phyloP scores from a whole-genome alignment of 2,888 invertebrate species.

The Resseliella maxima region DNA sequence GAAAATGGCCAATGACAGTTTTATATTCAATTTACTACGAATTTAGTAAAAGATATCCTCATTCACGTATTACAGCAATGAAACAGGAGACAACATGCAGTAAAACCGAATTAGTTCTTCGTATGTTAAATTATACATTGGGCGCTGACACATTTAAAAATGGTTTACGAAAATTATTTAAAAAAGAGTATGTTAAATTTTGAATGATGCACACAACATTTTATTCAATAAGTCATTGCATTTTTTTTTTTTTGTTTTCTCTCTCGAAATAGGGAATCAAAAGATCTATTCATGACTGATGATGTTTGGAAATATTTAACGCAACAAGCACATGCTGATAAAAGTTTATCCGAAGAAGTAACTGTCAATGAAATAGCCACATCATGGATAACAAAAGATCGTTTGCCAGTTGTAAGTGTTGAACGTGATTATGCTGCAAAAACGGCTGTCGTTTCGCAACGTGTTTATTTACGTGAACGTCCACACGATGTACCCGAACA shows the following conservation, averaged over 20 bases:
- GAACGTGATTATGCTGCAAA: conserved; percentile 75
- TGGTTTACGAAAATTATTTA: conserved; percentile 78
- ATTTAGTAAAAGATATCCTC: conserved; percentile 81
- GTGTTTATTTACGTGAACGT: conserved; percentile 78
- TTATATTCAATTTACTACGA: conserved; percentile 83
- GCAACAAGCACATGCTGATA: conserved; percentile 73
- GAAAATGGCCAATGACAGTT: conserved; percentile 84
- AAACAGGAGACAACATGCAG: conserved; percentile 78
- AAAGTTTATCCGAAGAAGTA: conserved; percentile 69
- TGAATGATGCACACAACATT: neutral
- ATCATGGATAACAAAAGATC: conserved; percentile 85
- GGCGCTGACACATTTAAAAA: conserved; percentile 80
- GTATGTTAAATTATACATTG: conserved; percentile 90
- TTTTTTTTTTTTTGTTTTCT: too few relatives aligned
- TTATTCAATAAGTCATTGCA: neutral
- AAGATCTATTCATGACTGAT: conserved; percentile 76
- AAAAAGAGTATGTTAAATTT: conserved; percentile 69
- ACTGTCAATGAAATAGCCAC: conserved; percentile 79
- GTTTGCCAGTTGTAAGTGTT: conserved; percentile 80
- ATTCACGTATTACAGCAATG: conserved; percentile 80
- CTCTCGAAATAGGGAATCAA: conserved; percentile 74
- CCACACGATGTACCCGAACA: conserved; percentile 79
- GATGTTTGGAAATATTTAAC: conserved; percentile 84
- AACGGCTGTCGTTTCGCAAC: conserved; percentile 72
- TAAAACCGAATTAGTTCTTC: conserved; percentile 82